A percentile compares a stretch with the other conserved stretches of the same genome.
Conservation (phyloP, 2,797 vertebrate species). For the Corythornis leucogaster region DNA sequence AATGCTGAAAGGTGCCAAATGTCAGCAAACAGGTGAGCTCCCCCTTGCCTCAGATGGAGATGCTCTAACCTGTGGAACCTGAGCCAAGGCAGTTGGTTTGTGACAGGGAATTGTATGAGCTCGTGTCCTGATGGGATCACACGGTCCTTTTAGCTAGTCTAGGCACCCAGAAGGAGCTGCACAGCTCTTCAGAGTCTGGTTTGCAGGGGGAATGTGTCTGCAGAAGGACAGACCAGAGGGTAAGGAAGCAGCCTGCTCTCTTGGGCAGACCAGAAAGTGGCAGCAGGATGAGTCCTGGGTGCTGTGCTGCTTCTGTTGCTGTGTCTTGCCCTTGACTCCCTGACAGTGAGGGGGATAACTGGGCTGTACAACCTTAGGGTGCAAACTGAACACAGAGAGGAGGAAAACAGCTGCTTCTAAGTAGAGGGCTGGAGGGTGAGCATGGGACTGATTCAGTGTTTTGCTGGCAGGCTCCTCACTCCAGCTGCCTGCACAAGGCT, state of each 20-base stretch:
- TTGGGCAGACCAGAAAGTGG: background rate
- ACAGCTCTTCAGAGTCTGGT: background rate
- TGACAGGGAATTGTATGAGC: background rate
- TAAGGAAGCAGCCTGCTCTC: background rate
- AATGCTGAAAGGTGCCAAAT: background rate
- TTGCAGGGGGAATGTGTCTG: background rate
- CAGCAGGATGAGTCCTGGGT: background rate
- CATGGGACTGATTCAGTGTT: background rate
- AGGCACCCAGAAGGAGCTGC: background rate
- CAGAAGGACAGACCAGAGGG: background rate
- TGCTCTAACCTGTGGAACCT: background rate
- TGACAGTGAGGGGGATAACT: background rate
- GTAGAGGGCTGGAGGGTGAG: background rate
- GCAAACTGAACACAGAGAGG: conserved; percentile 20
- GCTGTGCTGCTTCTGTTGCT: background rate
- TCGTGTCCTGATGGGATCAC: background rate
- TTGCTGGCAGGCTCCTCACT: conserved; percentile 40
- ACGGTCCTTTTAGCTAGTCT: background rate
- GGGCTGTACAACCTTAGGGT: background rate
- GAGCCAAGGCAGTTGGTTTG: background rate
- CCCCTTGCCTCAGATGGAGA: background rate
- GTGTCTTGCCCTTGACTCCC: background rate
- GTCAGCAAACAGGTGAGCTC: background rate
- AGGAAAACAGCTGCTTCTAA: conserved; percentile 45
- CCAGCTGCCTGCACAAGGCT: conserved; percentile 50